Evolutionary conservation across 2,888 invertebrate genomes (phyloP), one percentile per base, ranked within the genome.

Genomic region (Deilephila porcellus): DNA sequence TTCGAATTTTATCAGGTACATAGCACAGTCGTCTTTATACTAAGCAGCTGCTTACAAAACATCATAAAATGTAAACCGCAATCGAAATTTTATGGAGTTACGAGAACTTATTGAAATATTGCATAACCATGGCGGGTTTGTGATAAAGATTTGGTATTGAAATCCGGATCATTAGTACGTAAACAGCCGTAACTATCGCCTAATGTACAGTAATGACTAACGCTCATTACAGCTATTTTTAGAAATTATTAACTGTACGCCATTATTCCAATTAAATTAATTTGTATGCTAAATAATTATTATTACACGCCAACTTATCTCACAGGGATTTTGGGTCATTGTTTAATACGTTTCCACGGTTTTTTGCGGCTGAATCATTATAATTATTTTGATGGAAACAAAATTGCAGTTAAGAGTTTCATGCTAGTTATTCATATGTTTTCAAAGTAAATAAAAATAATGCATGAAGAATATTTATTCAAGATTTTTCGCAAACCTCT

Each of bases 171-270:
- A 37, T 72, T 64, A 56, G 72, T 72, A 64, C 20, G 25, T 64
- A 72, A 56, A 63, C n/a, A 32, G 19, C 72, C 63, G 53, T 72
- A 72, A 52, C 62, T 60, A 64, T 25, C 53, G 63, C 20, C 19
- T 56, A 72, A 72, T 72, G 72, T 56, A 53, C 25, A 63, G 19
- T 25, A 64, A 53, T 72, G 63, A 72, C 34, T 72, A 56, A 72
- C 3, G 25, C 52, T 63, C 63, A 64, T 72, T 63, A 72, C 17
- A 53, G 20, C 17, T 34, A 34, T 72, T 34, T 56, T 52, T 67
- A 52, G 64, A 67, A 67, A 67, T 17, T 5, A 6, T 20, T 67
- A 1, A 56, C 19, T n/a, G 56, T n/a, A 56, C n/a, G n/a, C 14
- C 6, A 56, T 56, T 56, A n/a, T 56, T 56, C 5, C 19, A 17